Evolutionary conservation across 2,888 invertebrate species (phyloP), one percentile per base, ranked within the genome.

Genomic region (Orchesella flavescens): DNA sequence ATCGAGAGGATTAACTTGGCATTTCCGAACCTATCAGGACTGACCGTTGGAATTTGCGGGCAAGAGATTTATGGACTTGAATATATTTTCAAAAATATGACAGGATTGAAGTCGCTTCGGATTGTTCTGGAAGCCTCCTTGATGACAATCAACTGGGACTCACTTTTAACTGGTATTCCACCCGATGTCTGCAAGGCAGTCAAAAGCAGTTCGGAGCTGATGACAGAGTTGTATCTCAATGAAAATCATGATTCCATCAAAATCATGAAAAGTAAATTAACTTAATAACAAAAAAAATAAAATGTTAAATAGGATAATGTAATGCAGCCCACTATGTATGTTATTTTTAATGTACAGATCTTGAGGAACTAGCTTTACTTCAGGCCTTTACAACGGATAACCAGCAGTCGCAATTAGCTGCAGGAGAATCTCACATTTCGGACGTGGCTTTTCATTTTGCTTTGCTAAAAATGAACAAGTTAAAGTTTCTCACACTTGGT

Each of bases 1-100:
- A 76, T 83, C 76, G 63, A 76, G 49, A 71, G 72, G 46, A 83
- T 83, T 49, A 83, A 83, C 23, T 5, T 76, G 23, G 82, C 82
- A 5, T 83, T 83, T 21, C 76, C 76, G 3, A 83, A 83, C 61
- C 66, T 83, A 17, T 23, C 68, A 15, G 49, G 72, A 9, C 43
- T 83, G 17, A 83, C 76, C 0, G 65, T 83, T 15, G 69, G 72
- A 19, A 69, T 83, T 5, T 71, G 82, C 43, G 82, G 82, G 23
- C 82, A 76, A 19, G 61, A 71, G 34, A 72, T 66, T 3, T 76
- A 76, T 49, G 82, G 82, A 12, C 65, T 83, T 1, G 65, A 76
- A 21, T 83, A 83, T 59, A 83, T 83, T 21, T 83, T 83, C 46
- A 72, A 76, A 53, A 65, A 83, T 15, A 83, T 83, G 82, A 69